Evolutionary conservation across 2,888 invertebrate species (phyloP).

Genomic region (Trachelus stipa): DNA sequence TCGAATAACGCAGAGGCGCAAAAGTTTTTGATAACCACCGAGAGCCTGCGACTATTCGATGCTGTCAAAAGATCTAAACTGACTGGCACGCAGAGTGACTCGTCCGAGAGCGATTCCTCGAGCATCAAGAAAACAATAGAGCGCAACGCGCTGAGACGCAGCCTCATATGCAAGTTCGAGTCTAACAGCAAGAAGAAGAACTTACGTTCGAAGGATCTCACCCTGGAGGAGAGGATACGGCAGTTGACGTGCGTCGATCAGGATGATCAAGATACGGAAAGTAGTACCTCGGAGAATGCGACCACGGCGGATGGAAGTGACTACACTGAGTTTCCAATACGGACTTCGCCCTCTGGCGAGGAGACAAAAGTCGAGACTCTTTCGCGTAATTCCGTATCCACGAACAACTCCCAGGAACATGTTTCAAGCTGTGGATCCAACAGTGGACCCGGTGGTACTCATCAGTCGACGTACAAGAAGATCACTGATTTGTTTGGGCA

Average conservation of each 20-base stretch:
- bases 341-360: conserved; percentile 77
- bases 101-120: conserved; percentile 63
- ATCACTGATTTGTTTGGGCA: conserved; percentile 73
- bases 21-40: conserved; percentile 77
- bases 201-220: conserved; percentile 75
- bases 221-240: conserved; percentile 86
- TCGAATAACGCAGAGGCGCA: conserved; percentile 62
- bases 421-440: conserved; percentile 7
- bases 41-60: conserved; percentile 79
- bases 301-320: conserved; percentile 34
- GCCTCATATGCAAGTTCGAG: conserved; percentile 77
- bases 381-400: conserved; percentile 13
- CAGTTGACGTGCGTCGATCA: conserved; percentile 85
- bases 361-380: conserved; percentile 67
- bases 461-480: conserved; percentile 74
- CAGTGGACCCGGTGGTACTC: conserved; percentile 66
- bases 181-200: conserved; percentile 70
- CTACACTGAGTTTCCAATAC: conserved; percentile 65
- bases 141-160: conserved; percentile 83
- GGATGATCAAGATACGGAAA: conserved; percentile 72
- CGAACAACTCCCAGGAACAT: conserved; percentile 1
- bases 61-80: conserved; percentile 72
- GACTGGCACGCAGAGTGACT: conserved; percentile 60
- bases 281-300: conserved; percentile 37
- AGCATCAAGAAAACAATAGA: conserved; percentile 79